These are phyloP conservation scores for Caerostris darwini DNA, from an alignment of 1,140 invertebrate species.

Conservation along the genomic window DNA sequence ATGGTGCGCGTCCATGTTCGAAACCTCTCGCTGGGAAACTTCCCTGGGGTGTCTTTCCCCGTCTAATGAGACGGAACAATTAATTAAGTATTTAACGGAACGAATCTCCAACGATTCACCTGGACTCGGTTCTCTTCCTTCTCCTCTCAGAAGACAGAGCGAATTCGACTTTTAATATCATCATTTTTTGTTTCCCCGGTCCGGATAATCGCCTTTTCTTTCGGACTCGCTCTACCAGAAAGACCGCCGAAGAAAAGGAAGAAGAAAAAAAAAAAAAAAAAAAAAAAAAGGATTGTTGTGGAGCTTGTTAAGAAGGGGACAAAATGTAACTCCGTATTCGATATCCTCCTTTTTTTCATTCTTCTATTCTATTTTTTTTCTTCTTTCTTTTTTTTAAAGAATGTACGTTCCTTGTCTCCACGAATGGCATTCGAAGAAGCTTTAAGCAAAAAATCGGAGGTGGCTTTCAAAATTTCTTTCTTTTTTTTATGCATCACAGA, in stretches of 20 bases:
- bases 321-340: not conserved
- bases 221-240: not conserved
- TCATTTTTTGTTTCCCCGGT: too few species aligned
- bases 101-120: not conserved
- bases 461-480: too few species aligned
- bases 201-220: not conserved
- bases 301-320: not conserved
- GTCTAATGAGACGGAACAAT: slow-evolving; percentile 7
- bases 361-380: too few species aligned
- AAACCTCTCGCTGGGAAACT: not conserved
- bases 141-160: too few species aligned
- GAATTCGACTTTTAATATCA: too few species aligned
- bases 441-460: too few species aligned
- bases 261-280: too few species aligned
- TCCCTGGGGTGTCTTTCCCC: not conserved
- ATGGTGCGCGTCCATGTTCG: not conserved
- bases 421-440: too few species aligned
- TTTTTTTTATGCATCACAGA: too few species aligned
- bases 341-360: not conserved
- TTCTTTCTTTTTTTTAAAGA: too few species aligned
- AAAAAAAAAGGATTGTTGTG: not conserved
- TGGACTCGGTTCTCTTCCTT: not conserved
- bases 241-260: too few species aligned
- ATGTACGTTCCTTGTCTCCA: too few species aligned
- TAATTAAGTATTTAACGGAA: slow-evolving; percentile 23